phyloP scores from a whole-genome alignment of 2,888 invertebrate species.

The Drosophila fungiperda region DNA sequence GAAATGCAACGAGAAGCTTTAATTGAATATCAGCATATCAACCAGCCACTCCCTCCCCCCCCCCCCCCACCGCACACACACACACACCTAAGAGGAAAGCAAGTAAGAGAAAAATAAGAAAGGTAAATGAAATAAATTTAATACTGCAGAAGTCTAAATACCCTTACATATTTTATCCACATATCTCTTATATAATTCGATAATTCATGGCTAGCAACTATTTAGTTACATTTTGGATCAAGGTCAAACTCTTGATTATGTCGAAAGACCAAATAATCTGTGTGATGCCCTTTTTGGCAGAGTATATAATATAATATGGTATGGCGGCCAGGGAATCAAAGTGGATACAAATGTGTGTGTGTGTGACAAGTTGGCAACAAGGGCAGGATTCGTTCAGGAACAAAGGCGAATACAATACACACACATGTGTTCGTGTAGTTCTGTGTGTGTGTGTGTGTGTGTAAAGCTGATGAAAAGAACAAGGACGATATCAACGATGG shows the following conservation, averaged over 20 bases:
- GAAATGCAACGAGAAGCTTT: conserved; percentile 29
- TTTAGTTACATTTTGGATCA: neutral
- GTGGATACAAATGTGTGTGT: conserved; percentile 35
- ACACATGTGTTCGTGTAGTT: neutral
- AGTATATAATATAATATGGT: conserved; percentile 14
- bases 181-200: neutral
- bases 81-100: neutral
- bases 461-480: conserved; percentile 60
- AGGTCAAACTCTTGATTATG: neutral
- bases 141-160: neutral
- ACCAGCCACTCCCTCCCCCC: neutral
- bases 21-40: conserved; percentile 56
- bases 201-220: neutral
- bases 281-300: conserved; percentile 12
- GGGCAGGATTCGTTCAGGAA: conserved; percentile 30
- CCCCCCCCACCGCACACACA: no score
- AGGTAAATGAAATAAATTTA: neutral
- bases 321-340: conserved; percentile 48
- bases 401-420: conserved; percentile 54
- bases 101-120: neutral
- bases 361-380: conserved; percentile 34
- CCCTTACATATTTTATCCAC: neutral
- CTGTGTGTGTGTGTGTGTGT: conserved; percentile 4
- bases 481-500: conserved; percentile 30
- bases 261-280: neutral